Evolutionary conservation across 2,888 invertebrate species (phyloP), one percentile per base, ranked within the genome.

Genomic region (Tiliacea citrago): DNA sequence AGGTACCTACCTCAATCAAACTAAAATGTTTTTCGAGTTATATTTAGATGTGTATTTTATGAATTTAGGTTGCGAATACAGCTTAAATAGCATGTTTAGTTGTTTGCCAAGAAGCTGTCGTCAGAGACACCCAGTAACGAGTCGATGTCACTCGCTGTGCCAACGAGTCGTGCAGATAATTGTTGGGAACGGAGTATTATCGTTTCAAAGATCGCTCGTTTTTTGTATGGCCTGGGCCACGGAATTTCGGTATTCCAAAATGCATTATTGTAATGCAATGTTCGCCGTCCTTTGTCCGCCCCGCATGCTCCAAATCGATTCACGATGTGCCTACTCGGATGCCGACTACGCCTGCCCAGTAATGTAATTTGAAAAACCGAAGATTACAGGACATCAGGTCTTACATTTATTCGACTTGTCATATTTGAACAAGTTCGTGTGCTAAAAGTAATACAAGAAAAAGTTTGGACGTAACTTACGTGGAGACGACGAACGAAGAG

Each of bases 241-340:
- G 77, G 85, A 88, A 88, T 86, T 89, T 87, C 81, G 75, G 85
- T 88, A 88, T 86, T 89, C 86, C 83, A 74, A 79, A 87, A 85
- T 79, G 86, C 86, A 92, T 91, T 92, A 91, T 88, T 87, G 88
- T 91, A 90, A 92, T 90, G 90, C 88, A 87, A 82, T 85, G 87
- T 75, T 82, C 84, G 68, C 79, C 79, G 86, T 84, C 87, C 89
- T 90, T 91, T 91, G 91, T 91, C 86, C 86, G 77, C 79, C 88
- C 88, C 89, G 88, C 84, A 88, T 90, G 86, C 82, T 81, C 83
- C 81, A 85, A 88, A 92, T 91, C 89, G 90, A 90, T 90, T 89
- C 85, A 86, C 84, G 82, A 81, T 87, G 78, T 81, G 85, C 75
- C 77, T 68, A 84, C 67, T 68, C 57, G 73, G 75, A 83, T 77